These are phyloP conservation scores for Amazona guildingii DNA, from an alignment of 2,113 vertebrate genomes.

Conservation along the genomic window DNA sequence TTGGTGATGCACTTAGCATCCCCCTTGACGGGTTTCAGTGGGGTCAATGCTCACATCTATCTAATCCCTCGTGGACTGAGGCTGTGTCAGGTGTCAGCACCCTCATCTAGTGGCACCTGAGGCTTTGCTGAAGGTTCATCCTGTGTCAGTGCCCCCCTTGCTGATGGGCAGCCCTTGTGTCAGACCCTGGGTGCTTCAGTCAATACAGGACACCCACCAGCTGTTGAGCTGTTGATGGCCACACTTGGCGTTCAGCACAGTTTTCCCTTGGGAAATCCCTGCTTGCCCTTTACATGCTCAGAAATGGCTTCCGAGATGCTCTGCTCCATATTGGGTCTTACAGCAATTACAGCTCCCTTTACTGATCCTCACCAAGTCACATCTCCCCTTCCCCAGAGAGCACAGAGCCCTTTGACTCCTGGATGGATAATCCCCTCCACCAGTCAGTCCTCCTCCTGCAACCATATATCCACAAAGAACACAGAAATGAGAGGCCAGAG, in stretches of 20 bases:
- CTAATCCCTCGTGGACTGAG: not conserved
- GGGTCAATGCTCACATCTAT: not conserved
- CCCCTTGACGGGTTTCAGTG: not conserved
- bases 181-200: not conserved
- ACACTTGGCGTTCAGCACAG: not conserved
- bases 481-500: not conserved
- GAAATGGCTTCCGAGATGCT: not conserved
- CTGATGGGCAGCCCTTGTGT: not conserved
- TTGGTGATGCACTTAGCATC: not conserved
- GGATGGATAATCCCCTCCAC: not conserved
- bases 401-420: not conserved
- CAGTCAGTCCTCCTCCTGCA: not conserved
- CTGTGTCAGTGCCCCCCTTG: rapidly evolving
- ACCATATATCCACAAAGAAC: not conserved
- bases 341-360: not conserved
- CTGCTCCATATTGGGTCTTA: not conserved
- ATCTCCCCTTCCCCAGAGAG: not conserved
- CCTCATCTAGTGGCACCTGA: rapidly evolving
- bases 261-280: not conserved
- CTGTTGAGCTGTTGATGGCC: not conserved
- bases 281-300: not conserved
- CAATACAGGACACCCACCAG: not conserved
- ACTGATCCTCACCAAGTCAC: not conserved
- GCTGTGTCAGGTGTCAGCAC: not conserved
- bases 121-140: not conserved